These are phyloP conservation scores for Silurus glanis DNA, from an alignment of 2,113 vertebrate species.

Conservation along the genomic window DNA sequence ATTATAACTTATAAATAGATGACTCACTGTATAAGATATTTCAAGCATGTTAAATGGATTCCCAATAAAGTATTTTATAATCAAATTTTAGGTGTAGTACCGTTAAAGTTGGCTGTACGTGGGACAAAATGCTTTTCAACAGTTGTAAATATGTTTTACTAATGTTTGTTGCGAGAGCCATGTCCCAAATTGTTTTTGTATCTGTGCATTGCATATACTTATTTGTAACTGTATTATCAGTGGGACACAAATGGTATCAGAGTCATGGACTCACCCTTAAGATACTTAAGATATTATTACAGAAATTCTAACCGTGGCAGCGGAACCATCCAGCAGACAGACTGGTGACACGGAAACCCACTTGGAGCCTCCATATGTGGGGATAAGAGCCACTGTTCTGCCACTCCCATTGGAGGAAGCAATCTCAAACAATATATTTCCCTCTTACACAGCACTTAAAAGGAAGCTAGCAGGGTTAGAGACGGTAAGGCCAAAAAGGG, in stretches of 20 bases:
- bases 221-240: background rate
- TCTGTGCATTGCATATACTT: background rate
- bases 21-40: background rate
- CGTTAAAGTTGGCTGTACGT: background rate
- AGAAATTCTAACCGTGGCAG: background rate
- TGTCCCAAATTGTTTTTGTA: background rate
- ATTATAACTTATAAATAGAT: background rate
- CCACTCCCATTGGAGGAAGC: conserved; percentile 47
- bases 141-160: background rate
- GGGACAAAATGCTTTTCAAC: background rate
- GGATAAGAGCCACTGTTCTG: conserved; percentile 10
- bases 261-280: background rate
- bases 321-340: conserved; percentile 25
- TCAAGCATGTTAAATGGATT: background rate
- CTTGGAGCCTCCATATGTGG: conserved; percentile 25
- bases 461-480: conserved; percentile 42
- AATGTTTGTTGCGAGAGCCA: background rate
- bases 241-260: background rate
- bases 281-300: background rate
- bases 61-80: background rate
- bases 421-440: conserved; percentile 58
- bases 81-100: background rate
- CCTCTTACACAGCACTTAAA: conserved; percentile 56
- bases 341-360: background rate
- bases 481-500: conserved; percentile 45